Percentiles rank a stretch among this genome's conserved stretches.
Conservation (phyloP, 1,140 invertebrate species). For the Cydia fagiglandana region DNA sequence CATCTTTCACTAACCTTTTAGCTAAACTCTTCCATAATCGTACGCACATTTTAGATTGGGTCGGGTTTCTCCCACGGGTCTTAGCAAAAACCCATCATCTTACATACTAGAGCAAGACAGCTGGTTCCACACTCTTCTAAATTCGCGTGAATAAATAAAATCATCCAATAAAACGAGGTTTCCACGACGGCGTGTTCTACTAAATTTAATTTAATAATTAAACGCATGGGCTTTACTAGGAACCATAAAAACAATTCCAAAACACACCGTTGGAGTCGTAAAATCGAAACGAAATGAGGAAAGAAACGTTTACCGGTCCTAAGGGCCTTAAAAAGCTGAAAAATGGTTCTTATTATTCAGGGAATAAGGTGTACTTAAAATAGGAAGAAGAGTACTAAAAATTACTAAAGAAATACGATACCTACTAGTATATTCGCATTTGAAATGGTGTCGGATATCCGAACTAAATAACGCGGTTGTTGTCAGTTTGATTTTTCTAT, state of each 20-base stretch:
- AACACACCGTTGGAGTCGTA: slow-evolving; percentile 56
- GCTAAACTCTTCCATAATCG: not conserved
- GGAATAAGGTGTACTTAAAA: not conserved
- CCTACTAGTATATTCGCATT: not conserved
- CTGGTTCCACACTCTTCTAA: not conserved
- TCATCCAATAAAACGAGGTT: slow-evolving; percentile 34
- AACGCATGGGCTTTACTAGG: slow-evolving; percentile 46
- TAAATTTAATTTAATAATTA: slow-evolving; percentile 61
- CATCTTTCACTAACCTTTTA: not conserved
- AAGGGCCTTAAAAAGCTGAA: slow-evolving; percentile 32
- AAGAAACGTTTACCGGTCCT: slow-evolving; percentile 62
- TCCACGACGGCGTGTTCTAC: slow-evolving; percentile 31
- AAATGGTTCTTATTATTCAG: slow-evolving; percentile 17
- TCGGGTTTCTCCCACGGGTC: not conserved
- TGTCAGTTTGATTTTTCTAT: not conserved
- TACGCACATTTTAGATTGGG: not conserved
- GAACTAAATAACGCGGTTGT: not conserved
- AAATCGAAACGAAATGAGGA: slow-evolving; percentile 57
- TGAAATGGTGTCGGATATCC: slow-evolving; percentile 14
- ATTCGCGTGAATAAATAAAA: slow-evolving; percentile 24
- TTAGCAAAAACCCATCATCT: not conserved
- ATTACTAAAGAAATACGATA: not conserved
- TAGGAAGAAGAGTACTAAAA: not conserved
- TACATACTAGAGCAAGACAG: not conserved
- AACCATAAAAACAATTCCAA: slow-evolving; percentile 60